Base-by-base conservation (phyloP, 2,113 vertebrate genomes). In the Rissa tridactyla region DNA sequence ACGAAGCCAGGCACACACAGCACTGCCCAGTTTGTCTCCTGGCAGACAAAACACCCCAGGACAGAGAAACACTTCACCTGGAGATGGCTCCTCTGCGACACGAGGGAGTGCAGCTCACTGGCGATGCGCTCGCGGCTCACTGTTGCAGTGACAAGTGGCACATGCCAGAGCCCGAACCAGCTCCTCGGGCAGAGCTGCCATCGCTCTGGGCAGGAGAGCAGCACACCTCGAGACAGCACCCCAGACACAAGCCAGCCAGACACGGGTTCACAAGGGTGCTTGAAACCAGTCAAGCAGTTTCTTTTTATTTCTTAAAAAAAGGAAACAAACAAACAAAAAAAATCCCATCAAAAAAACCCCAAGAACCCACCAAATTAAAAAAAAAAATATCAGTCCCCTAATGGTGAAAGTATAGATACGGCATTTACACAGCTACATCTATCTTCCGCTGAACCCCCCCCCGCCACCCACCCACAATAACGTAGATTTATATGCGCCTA, bases 271-370 rank as follows among this genome's bases (percentile, higher is more conserved):
- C 91, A 89, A 96, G 49, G 94, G 96, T 96, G 98, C 98, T 98
- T 98, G 98, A 98, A 98, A 98, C 98, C 98, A 98, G 98, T 98
- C 98, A 98, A 98, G 98, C 98, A 94, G 23, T 87, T 96, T 95
- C 83, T 92, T 95, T 97, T 97, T 97, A 97, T 97, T 97, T 97
- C 76, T 94, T 94, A 75, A 79, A 68, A 87, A 49, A 60, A 80
- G 36, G 27, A 18, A 42, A 6, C 5, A 58, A 83, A 42, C 23
- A 30, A 34, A 44, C 12, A 51, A n/a, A 25, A 25, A 46, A 10
- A 29, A 26, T 0, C 32, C 38, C 23, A 2, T 21, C 6, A 62
- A 42, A 47, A 47, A 68, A n/a, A 11, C 15, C 11, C 62, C 38
- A 18, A 32, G 52, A 1, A 11, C 78, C 25, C 64, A 54, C 9